A percentile compares a stretch with the other conserved stretches of the same genome.
Conservation (phyloP, 1,140 invertebrate genomes). For the Drosophila teissieri region DNA sequence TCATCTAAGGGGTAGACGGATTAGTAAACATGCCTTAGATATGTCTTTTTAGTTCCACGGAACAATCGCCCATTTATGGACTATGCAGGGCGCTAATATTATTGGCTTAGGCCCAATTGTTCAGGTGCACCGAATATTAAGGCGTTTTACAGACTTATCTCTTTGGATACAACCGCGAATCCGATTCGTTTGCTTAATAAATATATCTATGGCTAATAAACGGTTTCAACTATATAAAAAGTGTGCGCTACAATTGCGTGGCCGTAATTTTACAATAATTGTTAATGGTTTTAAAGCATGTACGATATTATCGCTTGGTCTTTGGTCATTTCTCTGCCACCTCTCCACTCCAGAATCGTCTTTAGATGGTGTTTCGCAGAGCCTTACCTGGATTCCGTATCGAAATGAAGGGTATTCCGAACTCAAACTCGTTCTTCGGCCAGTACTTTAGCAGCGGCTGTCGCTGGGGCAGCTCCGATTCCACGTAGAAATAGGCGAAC, state of each 20-base stretch:
- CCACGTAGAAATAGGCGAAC: slow-evolving; percentile 91
- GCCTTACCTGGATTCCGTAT: slow-evolving; percentile 86
- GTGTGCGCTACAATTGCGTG: slow-evolving; percentile 40
- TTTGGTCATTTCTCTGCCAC: slow-evolving; percentile 29
- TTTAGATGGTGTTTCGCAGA: slow-evolving; percentile 70
- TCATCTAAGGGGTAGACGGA: slow-evolving; percentile 18
- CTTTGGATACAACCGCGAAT: slow-evolving; percentile 42
- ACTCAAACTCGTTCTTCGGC: slow-evolving; percentile 90
- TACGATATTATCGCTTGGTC: slow-evolving; percentile 33
- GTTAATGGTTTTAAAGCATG: slow-evolving; percentile 55
- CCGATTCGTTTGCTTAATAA: slow-evolving; percentile 33
- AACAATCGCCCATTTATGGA: slow-evolving; percentile 7
- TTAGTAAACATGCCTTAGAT: slow-evolving; percentile 18
- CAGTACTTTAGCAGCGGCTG: slow-evolving; percentile 89
- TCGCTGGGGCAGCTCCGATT: slow-evolving; percentile 89
- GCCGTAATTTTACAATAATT: slow-evolving; percentile 26
- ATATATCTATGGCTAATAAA: slow-evolving; percentile 28
- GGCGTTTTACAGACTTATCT: slow-evolving; percentile 53
- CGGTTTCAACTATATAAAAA: slow-evolving; percentile 47
- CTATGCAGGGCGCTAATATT: slow-evolving; percentile 21
- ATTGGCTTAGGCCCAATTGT: slow-evolving; percentile 13
- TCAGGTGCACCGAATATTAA: slow-evolving; percentile 40
- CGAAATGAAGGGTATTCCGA: slow-evolving; percentile 90
- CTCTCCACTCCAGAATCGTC: slow-evolving; percentile 15
- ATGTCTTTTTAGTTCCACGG: slow-evolving; percentile 28